These are phyloP conservation scores for Ricordea florida DNA, from an alignment of 92 coral and sea anemone genomes.

Conservation along the genomic window DNA sequence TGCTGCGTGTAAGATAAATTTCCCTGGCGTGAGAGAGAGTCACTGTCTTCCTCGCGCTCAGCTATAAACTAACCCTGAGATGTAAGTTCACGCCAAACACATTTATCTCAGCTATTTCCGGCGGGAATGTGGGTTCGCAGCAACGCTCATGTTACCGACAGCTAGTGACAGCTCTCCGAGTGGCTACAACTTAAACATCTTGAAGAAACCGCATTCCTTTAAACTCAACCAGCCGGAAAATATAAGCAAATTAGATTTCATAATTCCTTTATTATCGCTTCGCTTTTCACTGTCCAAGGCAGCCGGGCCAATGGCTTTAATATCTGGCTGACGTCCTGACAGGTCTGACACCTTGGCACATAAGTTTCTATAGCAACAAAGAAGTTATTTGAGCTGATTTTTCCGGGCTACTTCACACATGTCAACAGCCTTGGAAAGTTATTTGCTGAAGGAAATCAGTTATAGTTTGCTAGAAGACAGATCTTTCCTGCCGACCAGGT, in stretches of 20 bases:
- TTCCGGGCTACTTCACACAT: constrained; percentile 9
- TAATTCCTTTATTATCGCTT: not conserved
- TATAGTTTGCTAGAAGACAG: no score
- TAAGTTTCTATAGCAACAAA: constrained; percentile 36
- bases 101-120: constrained; percentile 38
- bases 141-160: not conserved
- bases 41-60: not conserved
- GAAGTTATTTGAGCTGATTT: constrained; percentile 10
- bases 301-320: constrained; percentile 9
- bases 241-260: constrained; percentile 20
- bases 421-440: not conserved
- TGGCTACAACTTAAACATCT: no score
- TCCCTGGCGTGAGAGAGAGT: constrained; percentile 22
- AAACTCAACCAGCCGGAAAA: constrained; percentile 40
- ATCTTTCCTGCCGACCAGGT: no score
- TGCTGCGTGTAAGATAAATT: not conserved
- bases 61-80: not conserved
- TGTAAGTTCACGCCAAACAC: constrained; percentile 5
- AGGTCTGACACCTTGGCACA: not conserved
- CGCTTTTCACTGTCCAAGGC: not conserved
- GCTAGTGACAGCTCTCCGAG: no score
- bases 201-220: constrained; percentile 16
- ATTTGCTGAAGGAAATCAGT: constrained; percentile 1
- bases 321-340: constrained; percentile 9
- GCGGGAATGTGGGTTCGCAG: not conserved